Evolutionary conservation across 2,113 vertebrate species (phyloP).

Genomic region (Piprites chloris): DNA sequence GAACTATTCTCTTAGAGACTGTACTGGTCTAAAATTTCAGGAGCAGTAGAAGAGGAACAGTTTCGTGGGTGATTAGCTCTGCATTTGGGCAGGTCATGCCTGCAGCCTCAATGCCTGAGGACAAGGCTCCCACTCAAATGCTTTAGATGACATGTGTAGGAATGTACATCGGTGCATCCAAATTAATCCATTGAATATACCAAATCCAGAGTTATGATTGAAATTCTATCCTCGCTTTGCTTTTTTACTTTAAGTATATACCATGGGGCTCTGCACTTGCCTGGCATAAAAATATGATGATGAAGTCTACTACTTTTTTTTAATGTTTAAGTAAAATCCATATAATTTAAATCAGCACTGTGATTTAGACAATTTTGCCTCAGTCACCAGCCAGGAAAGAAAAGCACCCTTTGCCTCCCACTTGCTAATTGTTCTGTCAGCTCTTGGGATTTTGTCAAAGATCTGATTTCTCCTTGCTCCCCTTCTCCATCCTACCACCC

Average conservation of each 20-base stretch:
- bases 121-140: background rate
- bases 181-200: background rate
- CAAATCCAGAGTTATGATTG: background rate
- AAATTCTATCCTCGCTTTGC: background rate
- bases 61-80: background rate
- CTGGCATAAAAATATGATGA: background rate
- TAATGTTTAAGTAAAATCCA: background rate
- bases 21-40: background rate
- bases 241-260: background rate
- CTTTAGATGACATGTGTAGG: background rate
- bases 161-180: fast-evolving
- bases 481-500: background rate
- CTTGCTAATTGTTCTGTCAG: background rate
- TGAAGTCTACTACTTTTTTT: background rate
- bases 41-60: background rate
- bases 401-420: background rate
- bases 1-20: background rate
- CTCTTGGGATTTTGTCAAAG: background rate
- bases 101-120: background rate
- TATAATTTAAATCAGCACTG: background rate
- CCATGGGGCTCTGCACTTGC: background rate
- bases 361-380: background rate
- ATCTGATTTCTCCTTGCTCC: background rate
- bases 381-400: background rate
- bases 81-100: background rate